Percentiles rank a stretch among this genome's conserved stretches.
Conservation (phyloP, 2,888 invertebrate genomes). For the Caenorhabditis macrosperma region DNA sequence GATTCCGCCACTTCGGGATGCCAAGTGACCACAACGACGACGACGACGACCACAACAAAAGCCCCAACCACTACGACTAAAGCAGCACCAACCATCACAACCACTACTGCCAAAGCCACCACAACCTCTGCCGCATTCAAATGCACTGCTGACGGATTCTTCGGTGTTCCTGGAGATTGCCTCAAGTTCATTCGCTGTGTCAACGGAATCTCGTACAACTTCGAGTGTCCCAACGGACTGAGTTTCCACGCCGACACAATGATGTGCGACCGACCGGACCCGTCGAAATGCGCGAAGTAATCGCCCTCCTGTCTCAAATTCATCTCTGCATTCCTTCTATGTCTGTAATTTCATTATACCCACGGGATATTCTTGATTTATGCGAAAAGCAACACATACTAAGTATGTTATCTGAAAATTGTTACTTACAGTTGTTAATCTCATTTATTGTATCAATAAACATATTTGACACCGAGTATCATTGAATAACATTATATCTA, state of each 20-base stretch:
- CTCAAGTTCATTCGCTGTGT: conserved; percentile 77
- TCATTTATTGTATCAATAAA: conserved; percentile 56
- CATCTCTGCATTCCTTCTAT: conserved; percentile 38
- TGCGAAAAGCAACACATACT: conserved; percentile 6
- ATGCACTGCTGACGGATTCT: conserved; percentile 77
- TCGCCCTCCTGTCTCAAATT: conserved; percentile 7
- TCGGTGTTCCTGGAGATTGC: conserved; percentile 68
- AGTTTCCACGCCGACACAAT: conserved; percentile 73
- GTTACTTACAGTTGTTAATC: conserved; percentile 18
- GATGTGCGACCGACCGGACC: conserved; percentile 76
- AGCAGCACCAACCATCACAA: conserved; percentile 40
- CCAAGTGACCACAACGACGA: conserved; percentile 36
- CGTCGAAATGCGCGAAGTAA: conserved; percentile 69
- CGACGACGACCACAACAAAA: conserved; percentile 24
- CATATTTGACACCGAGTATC: conserved; percentile 7
- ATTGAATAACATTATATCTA: conserved; percentile 13
- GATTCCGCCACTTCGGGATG: conserved; percentile 57
- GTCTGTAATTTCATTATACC: conserved; percentile 31
- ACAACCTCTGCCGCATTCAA: conserved; percentile 59
- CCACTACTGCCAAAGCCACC: conserved; percentile 18
- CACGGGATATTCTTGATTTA: conserved; percentile 42
- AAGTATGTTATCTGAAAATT: conserved; percentile 16
- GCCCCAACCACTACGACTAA: conserved; percentile 48
- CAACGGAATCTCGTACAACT: conserved; percentile 75
- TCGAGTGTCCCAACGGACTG: conserved; percentile 77